Conservation (phyloP, 2,113 vertebrate species). For the Lophura nycthemera region DNA sequence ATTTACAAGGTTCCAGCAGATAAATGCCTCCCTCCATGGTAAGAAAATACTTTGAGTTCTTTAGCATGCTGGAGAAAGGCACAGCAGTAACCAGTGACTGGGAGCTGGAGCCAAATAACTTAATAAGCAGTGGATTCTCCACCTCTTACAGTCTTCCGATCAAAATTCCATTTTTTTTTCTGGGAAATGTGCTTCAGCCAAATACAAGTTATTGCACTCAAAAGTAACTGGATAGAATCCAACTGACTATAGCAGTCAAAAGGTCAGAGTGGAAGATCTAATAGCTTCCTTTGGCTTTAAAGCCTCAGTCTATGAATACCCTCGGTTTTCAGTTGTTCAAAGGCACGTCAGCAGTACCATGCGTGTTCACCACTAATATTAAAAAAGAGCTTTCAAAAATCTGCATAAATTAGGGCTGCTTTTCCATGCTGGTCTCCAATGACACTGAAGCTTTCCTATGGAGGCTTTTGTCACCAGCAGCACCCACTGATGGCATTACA, state of each 20-base stretch:
- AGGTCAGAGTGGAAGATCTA: constrained; percentile 34
- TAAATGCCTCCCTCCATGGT: not conserved
- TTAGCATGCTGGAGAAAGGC: not conserved
- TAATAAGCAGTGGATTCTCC: constrained; percentile 27
- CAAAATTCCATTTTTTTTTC: constrained; percentile 15
- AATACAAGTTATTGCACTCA: not conserved
- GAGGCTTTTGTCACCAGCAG: constrained; percentile 33
- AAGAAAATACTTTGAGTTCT: constrained; percentile 23
- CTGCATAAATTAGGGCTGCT: constrained; percentile 4
- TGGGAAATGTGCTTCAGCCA: not conserved
- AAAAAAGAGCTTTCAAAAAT: constrained; percentile 22
- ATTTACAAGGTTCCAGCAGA: not conserved
- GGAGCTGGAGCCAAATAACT: constrained; percentile 33
- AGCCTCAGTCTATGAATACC: not conserved
- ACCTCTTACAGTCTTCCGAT: not conserved
- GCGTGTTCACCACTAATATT: constrained; percentile 13
- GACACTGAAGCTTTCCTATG: constrained; percentile 36
- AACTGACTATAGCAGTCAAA: not conserved
- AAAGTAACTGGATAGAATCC: constrained; percentile 34
- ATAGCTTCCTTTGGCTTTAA: constrained; percentile 36
- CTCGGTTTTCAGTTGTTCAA: not conserved
- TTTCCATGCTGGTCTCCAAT: constrained; percentile 18
- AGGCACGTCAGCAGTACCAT: not conserved
- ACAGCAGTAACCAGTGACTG: constrained; percentile 2
- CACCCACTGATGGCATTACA: constrained; percentile 45